A percentile compares a stretch with the other conserved stretches of the same genome.
Conservation (phyloP, 2,888 invertebrate genomes). For the Drosophila diplacantha region DNA sequence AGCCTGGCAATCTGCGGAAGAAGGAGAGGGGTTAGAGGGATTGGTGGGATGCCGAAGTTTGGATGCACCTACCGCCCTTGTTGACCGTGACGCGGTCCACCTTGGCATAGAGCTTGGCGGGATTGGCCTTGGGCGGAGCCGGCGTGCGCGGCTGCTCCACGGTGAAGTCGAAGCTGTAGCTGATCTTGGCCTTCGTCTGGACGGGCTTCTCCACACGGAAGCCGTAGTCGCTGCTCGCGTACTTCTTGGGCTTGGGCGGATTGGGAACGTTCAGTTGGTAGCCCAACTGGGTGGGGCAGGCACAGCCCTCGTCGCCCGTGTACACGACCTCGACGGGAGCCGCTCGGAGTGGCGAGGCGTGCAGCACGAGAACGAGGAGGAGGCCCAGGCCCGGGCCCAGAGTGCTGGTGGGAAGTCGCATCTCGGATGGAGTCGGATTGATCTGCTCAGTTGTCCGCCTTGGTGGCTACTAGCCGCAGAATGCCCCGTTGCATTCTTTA, state of each 20-base stretch:
- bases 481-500: conserved; percentile 56
- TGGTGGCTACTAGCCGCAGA: conserved; percentile 59
- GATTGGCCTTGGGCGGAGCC: conserved; percentile 42
- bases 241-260: conserved; percentile 41
- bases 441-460: conserved; percentile 36
- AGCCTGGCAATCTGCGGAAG: conserved; percentile 55
- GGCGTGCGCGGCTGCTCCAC: conserved; percentile 72
- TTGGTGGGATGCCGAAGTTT: fast-evolving
- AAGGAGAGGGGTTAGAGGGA: background rate
- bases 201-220: conserved; percentile 71
- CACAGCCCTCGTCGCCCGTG: conserved; percentile 71
- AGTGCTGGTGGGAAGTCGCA: background rate
- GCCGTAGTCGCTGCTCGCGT: conserved; percentile 55
- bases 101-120: conserved; percentile 62
- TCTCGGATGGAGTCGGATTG: conserved; percentile 2
- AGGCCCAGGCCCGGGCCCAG: conserved; percentile 17
- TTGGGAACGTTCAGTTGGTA: conserved; percentile 68
- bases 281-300: conserved; percentile 65
- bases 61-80: conserved; percentile 62
- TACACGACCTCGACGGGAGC: conserved; percentile 67
- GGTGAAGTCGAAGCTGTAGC: conserved; percentile 73
- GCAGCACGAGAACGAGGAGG: conserved; percentile 6
- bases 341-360: conserved; percentile 3
- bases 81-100: conserved; percentile 67
- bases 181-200: conserved; percentile 61